These are phyloP conservation scores for Forbesichthys agassizii DNA, from an alignment of 2,113 vertebrate genomes.

Conservation along the genomic window DNA sequence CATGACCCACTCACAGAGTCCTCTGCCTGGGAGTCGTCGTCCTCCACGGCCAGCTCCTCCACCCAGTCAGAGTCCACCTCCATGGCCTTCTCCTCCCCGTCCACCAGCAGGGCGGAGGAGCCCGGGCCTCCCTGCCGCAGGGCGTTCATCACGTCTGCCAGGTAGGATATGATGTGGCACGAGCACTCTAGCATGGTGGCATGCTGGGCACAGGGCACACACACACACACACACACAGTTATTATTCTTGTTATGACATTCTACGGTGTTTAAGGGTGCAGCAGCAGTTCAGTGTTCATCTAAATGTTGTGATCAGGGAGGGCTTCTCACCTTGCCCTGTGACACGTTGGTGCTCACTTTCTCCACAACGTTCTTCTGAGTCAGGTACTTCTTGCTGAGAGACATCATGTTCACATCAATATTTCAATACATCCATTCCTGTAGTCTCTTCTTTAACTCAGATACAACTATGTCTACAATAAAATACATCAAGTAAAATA, in stretches of 20 bases:
- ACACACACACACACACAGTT: not conserved
- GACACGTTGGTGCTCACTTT: constrained; percentile 94
- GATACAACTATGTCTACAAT: no score
- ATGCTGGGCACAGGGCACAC: constrained; percentile 73
- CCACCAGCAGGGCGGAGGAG: constrained; percentile 86
- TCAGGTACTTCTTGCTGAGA: constrained; percentile 95
- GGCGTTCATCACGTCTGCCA: constrained; percentile 96
- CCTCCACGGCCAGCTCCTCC: constrained; percentile 94
- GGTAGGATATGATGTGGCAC: constrained; percentile 94
- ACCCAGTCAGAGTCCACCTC: constrained; percentile 99
- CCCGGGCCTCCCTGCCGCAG: constrained; percentile 89
- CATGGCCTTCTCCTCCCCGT: constrained; percentile 93
- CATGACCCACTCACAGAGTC: constrained; percentile 83
- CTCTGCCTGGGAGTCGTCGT: constrained; percentile 97
- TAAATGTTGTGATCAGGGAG: not conserved
- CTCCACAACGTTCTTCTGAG: constrained; percentile 98
- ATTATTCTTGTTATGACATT: no score
- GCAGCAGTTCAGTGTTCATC: no score
- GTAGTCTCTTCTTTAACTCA: no score
- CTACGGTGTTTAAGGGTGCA: no score
- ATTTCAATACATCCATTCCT: no score
- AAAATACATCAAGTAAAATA: no score
- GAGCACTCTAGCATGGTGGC: constrained; percentile 93
- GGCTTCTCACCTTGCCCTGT: constrained; percentile 89
- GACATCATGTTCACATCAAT: no score